Evolutionary conservation across 2,113 vertebrate species (phyloP).

Genomic region (Onychostruthus taczanowskii): DNA sequence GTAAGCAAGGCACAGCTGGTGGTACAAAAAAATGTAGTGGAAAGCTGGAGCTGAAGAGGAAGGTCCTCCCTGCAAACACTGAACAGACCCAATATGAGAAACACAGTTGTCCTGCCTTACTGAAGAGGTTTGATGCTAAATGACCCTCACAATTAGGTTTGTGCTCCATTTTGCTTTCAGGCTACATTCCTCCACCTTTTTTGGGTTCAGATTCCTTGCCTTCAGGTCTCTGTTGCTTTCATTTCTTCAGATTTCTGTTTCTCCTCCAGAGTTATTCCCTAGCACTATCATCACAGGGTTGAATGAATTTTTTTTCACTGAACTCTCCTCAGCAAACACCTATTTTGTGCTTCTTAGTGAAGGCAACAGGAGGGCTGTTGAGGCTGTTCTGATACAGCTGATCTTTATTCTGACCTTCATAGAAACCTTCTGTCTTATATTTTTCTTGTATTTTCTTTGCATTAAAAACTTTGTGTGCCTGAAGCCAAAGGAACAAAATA

Average conservation of each 20-base stretch:
- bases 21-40: neutral
- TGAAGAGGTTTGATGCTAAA: neutral
- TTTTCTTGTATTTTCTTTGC: neutral
- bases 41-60: neutral
- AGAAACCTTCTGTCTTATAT: neutral
- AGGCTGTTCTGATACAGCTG: neutral
- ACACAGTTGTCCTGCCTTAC: neutral
- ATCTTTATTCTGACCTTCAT: conserved; percentile 18
- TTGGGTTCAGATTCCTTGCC: neutral
- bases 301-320: neutral
- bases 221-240: neutral
- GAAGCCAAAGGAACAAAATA: neutral
- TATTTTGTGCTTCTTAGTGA: neutral
- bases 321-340: neutral
- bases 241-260: neutral
- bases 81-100: neutral
- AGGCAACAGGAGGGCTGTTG: neutral
- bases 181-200: neutral
- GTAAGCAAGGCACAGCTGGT: neutral
- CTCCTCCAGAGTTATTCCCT: neutral
- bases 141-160: neutral
- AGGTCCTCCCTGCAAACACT: neutral
- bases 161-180: neutral
- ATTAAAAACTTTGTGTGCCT: neutral
- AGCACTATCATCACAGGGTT: neutral